Conservation (phyloP, 2,797 vertebrate genomes). For the Rhadinocentrus ornatus region DNA sequence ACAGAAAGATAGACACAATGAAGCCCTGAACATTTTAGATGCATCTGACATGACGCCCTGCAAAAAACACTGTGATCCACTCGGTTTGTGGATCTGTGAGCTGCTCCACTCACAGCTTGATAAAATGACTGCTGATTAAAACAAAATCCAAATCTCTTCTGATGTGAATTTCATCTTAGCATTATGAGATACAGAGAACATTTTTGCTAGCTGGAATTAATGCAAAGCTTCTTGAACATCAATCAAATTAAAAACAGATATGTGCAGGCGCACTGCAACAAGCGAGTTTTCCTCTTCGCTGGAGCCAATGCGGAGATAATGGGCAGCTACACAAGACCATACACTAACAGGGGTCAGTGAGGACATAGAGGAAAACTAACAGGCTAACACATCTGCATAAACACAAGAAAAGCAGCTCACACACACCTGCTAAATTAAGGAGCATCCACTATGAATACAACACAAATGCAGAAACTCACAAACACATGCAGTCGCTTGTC, state of each 20-base stretch:
- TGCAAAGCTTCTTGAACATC: slow-evolving; percentile 44
- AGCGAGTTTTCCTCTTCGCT: slow-evolving; percentile 65
- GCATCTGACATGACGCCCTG: slow-evolving; percentile 50
- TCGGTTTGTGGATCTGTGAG: slow-evolving; percentile 48
- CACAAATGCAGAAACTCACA: slow-evolving; percentile 39
- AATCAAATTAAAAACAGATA: slow-evolving; percentile 51
- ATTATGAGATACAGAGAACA: slow-evolving; percentile 35
- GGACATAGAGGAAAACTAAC: slow-evolving; percentile 53
- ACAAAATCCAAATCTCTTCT: slow-evolving; percentile 48
- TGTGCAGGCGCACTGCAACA: slow-evolving; percentile 37
- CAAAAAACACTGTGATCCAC: slow-evolving; percentile 25
- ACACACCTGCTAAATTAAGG: slow-evolving; percentile 66
- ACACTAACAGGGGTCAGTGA: slow-evolving; percentile 70
- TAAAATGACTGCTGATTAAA: slow-evolving; percentile 53
- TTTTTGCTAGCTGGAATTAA: slow-evolving; percentile 39
- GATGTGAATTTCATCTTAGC: slow-evolving; percentile 46
- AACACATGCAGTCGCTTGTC: slow-evolving; percentile 62
- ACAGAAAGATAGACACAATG: slow-evolving; percentile 36
- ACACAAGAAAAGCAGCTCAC: slow-evolving; percentile 40
- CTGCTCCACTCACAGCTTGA: slow-evolving; percentile 41
- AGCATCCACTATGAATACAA: slow-evolving; percentile 35
- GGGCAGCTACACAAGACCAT: slow-evolving; percentile 55
- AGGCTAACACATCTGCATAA: slow-evolving; percentile 59
- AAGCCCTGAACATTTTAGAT: slow-evolving; percentile 42
- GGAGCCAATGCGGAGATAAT: slow-evolving; percentile 54